These are phyloP conservation scores for Caligus rogercresseyi DNA, from an alignment of 1,140 invertebrate genomes.

Conservation along the genomic window DNA sequence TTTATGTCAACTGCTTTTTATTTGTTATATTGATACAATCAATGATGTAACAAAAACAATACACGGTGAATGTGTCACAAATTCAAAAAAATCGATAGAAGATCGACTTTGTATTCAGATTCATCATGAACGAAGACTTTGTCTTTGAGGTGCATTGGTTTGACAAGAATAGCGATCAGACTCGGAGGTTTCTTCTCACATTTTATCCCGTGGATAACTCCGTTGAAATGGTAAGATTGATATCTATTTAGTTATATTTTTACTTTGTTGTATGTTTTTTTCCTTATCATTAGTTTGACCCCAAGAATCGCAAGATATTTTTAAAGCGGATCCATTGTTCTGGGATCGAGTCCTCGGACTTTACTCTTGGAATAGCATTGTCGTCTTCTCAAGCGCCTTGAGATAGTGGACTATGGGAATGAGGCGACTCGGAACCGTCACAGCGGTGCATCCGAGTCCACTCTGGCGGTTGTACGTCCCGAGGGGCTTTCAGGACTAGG, in stretches of 20 bases:
- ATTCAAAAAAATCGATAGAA: too few species aligned
- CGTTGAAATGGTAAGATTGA: constrained; percentile 29
- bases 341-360: constrained; percentile 27
- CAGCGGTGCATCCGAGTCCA: neutral
- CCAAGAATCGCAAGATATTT: constrained; percentile 29
- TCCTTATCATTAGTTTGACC: constrained; percentile 26
- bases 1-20: too few species aligned
- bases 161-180: constrained; percentile 29
- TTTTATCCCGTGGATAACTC: constrained; percentile 30
- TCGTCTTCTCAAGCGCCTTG: constrained; percentile 30
- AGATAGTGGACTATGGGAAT: constrained; percentile 31
- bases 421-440: constrained; percentile 21
- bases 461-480: neutral
- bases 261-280: too few species aligned
- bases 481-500: neutral
- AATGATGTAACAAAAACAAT: too few species aligned
- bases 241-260: too few species aligned
- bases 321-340: constrained; percentile 28
- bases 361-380: constrained; percentile 31
- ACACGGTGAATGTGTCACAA: too few species aligned
- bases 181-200: constrained; percentile 29
- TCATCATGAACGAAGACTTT: constrained; percentile 24
- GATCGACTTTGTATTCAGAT: constrained; percentile 24
- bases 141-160: constrained; percentile 32
- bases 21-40: too few species aligned